A percentile compares a stretch with the other conserved stretches of the same genome.
phyloP scores from a whole-genome alignment of 2,113 vertebrate species.

The Indri indri region DNA sequence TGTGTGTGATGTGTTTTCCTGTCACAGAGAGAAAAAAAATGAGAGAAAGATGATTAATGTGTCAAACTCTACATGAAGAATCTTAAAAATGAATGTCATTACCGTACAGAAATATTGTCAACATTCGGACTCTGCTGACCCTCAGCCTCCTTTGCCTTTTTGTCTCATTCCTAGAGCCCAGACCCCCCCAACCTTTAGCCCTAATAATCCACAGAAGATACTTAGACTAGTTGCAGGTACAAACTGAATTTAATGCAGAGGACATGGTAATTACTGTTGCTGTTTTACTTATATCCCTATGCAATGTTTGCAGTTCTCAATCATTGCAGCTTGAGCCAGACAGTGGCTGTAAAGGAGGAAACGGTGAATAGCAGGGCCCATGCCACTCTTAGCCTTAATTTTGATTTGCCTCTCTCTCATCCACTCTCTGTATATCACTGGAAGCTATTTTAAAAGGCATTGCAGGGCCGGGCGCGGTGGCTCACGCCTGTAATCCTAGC shows the following conservation, averaged over 20 bases:
- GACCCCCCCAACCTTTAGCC: too few relatives aligned
- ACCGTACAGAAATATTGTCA: background rate
- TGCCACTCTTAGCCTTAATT: background rate
- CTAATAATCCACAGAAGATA: background rate
- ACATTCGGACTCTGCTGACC: background rate
- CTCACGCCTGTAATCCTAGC: too few relatives aligned
- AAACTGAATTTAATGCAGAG: background rate
- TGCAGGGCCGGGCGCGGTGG: too few relatives aligned
- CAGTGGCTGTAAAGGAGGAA: fast-evolving
- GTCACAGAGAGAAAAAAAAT: background rate
- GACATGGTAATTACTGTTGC: background rate
- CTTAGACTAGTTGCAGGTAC: too few relatives aligned
- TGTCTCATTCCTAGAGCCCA: too few relatives aligned
- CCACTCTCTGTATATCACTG: background rate
- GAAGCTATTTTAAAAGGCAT: background rate
- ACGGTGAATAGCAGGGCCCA: fast-evolving
- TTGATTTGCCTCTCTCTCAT: fast-evolving
- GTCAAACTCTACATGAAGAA: background rate
- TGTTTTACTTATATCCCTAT: fast-evolving
- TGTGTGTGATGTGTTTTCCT: background rate
- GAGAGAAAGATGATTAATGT: background rate
- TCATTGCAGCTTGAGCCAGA: background rate
- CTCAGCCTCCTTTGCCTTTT: background rate
- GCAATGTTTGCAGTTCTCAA: too few relatives aligned
- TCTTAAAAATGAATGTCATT: background rate